Conservation (phyloP, 2,888 invertebrate species). For the Rhaphigaster nebulosa region DNA sequence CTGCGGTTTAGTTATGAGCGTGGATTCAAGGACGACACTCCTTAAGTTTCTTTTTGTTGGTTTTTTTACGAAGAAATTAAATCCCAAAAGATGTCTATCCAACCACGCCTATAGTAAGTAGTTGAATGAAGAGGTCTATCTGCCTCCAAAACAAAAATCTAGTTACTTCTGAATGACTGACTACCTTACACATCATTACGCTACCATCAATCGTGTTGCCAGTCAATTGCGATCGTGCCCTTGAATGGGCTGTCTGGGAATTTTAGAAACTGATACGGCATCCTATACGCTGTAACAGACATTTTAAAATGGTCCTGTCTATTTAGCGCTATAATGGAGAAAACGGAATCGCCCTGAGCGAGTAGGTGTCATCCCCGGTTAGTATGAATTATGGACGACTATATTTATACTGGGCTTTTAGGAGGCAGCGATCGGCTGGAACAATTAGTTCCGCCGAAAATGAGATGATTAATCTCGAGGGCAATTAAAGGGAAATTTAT, state of each 20-base stretch:
- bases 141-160: no score
- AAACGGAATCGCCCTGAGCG: background rate
- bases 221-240: no score
- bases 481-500: constrained; percentile 27
- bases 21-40: no score
- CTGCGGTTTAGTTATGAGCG: no score
- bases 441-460: background rate
- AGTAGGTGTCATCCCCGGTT: constrained; percentile 9
- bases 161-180: no score
- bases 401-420: constrained; percentile 22
- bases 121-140: no score
- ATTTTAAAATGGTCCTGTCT: background rate
- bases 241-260: background rate
- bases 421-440: background rate
- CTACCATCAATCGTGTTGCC: background rate
- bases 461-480: constrained; percentile 10
- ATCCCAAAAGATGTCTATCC: no score
- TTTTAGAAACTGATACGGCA: background rate
- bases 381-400: constrained; percentile 19
- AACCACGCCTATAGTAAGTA: no score
- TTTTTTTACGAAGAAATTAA: no score
- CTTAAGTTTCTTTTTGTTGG: no score
- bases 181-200: no score
- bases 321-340: background rate
- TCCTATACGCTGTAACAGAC: background rate